These are phyloP conservation scores for Ctenosaura bakeri DNA, from an alignment of 2,797 vertebrate species.

Conservation along the genomic window DNA sequence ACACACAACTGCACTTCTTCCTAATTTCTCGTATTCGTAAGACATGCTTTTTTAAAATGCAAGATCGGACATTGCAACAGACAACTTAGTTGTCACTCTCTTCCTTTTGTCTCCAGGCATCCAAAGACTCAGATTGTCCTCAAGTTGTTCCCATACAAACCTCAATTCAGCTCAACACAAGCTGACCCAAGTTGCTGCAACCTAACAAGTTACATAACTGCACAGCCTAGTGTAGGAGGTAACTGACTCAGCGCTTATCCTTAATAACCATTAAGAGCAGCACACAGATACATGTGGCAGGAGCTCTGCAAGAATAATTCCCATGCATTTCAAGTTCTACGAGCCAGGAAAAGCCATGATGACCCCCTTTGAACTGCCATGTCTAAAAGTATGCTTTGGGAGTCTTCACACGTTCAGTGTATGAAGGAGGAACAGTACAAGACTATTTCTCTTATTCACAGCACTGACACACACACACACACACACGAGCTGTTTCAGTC, in stretches of 20 bases:
- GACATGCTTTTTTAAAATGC: background rate
- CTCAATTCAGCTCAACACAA: background rate
- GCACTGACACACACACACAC: background rate
- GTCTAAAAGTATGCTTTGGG: background rate
- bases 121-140: background rate
- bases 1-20: slow-evolving; percentile 28
- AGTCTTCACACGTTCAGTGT: background rate
- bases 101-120: background rate
- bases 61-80: slow-evolving; percentile 25
- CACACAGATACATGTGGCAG: background rate
- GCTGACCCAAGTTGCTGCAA: slow-evolving; percentile 27
- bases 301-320: background rate
- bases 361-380: background rate
- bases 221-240: background rate
- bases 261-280: slow-evolving; percentile 9
- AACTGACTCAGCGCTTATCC: slow-evolving; percentile 13
- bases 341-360: background rate
- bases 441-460: background rate
- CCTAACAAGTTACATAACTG: slow-evolving; percentile 3
- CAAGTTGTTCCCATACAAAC: background rate
- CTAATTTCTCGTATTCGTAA: slow-evolving; percentile 34
- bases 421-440: background rate
- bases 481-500: background rate
- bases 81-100: slow-evolving; percentile 35
- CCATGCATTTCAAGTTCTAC: background rate